Evolutionary conservation across 2,888 invertebrate genomes (phyloP).

Genomic region (Ceratothoa steindachneri): DNA sequence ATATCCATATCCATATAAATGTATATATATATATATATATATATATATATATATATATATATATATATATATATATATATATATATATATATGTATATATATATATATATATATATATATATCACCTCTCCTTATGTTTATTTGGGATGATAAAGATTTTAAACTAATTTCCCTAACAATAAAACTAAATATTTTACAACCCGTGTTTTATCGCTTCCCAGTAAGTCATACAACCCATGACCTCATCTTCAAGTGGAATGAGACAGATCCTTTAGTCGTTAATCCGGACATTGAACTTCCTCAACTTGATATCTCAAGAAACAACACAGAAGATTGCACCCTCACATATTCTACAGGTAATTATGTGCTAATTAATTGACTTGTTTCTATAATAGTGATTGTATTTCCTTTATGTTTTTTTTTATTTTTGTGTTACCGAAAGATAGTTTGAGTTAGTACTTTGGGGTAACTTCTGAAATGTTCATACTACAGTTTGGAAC

Average conservation of each 20-base stretch:
- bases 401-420: neutral
- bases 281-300: slow-evolving; percentile 83
- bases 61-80: no score
- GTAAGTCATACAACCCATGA: slow-evolving; percentile 86
- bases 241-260: slow-evolving; percentile 83
- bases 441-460: neutral
- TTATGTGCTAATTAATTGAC: neutral
- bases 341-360: slow-evolving; percentile 76
- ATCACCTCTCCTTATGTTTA: no score
- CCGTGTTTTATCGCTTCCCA: slow-evolving; percentile 53
- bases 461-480: neutral
- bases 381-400: neutral
- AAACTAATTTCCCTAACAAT: no score
- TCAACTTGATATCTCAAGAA: slow-evolving; percentile 79
- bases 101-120: no score
- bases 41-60: no score
- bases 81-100: no score
- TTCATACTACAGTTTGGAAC: neutral
- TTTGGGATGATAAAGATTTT: no score
- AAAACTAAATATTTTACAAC: no score
- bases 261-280: slow-evolving; percentile 78
- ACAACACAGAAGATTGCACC: slow-evolving; percentile 83
- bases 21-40: no score
- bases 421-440: neutral
- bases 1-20: no score